Conservation (phyloP, 2,888 invertebrate genomes). For the Rhorus exstirpatorius region DNA sequence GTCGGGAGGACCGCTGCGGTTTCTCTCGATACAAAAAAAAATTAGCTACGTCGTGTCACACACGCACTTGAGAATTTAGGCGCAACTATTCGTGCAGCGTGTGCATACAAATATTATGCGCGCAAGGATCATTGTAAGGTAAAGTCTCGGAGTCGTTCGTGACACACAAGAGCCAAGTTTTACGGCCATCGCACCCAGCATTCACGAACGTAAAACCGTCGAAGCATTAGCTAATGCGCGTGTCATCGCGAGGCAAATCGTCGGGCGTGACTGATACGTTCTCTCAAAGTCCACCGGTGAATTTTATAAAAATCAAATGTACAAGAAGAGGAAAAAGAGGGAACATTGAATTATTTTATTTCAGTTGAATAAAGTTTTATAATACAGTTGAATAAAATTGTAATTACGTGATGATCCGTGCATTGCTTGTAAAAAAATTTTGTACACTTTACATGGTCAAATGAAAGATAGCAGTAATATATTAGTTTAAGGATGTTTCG, state of each 20-base stretch:
- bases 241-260: conserved; percentile 78
- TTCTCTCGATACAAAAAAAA: background rate
- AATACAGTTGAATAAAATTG: no score
- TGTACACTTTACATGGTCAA: no score
- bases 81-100: background rate
- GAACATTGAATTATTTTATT: background rate
- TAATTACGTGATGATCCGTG: no score
- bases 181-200: conserved; percentile 19
- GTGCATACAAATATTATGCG: background rate
- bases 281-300: conserved; percentile 4
- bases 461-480: no score
- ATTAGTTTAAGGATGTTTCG: no score
- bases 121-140: background rate
- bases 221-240: conserved; percentile 80
- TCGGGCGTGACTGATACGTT: conserved; percentile 55
- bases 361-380: no score
- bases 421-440: no score
- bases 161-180: conserved; percentile 20
- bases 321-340: conserved; percentile 1
- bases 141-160: background rate
- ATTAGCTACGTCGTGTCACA: background rate
- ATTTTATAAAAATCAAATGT: background rate
- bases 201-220: conserved; percentile 5
- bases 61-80: background rate
- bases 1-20: no score